Percentiles rank a stretch among this genome's conserved stretches.
These are phyloP conservation scores for Drosophila kokeensis DNA, from an alignment of 2,888 invertebrate species.

Conservation along the genomic window DNA sequence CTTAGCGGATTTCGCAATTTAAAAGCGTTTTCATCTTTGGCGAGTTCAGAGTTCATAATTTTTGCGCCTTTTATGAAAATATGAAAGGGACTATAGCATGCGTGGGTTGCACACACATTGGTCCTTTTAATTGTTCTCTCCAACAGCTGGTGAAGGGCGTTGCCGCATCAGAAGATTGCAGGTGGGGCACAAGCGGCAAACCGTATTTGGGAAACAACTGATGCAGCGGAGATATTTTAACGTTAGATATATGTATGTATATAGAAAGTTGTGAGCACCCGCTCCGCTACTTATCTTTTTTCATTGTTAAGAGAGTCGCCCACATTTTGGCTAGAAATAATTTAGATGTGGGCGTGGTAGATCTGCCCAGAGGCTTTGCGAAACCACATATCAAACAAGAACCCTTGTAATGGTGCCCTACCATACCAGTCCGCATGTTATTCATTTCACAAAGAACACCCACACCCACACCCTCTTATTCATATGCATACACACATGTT, in stretches of 20 bases:
- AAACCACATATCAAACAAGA: slow-evolving; percentile 45
- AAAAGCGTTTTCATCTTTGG: slow-evolving; percentile 77
- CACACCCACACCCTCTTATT: slow-evolving; percentile 15
- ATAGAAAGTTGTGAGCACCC: slow-evolving; percentile 31
- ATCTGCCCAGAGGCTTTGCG: slow-evolving; percentile 33
- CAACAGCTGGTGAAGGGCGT: slow-evolving; percentile 51
- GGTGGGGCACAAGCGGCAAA: slow-evolving; percentile 10
- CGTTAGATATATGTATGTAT: slow-evolving; percentile 19
- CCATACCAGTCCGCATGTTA: slow-evolving; percentile 26
- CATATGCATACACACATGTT: slow-evolving; percentile 38
- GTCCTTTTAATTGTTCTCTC: slow-evolving; percentile 66
- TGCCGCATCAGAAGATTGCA: slow-evolving; percentile 15
- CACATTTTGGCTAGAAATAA: slow-evolving; percentile 32
- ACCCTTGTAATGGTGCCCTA: slow-evolving; percentile 38
- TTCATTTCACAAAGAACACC: slow-evolving; percentile 37
- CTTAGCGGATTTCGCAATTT: slow-evolving; percentile 69
- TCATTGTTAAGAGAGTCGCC: slow-evolving; percentile 53
- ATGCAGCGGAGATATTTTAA: slow-evolving; percentile 31
- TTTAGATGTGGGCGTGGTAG: slow-evolving; percentile 37
- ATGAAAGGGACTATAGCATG: slow-evolving; percentile 48
- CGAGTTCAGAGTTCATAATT: slow-evolving; percentile 68
- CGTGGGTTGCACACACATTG: slow-evolving; percentile 40
- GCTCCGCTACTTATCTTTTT: slow-evolving; percentile 25
- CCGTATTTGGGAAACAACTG: slow-evolving; percentile 26
- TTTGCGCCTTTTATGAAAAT: slow-evolving; percentile 57